Evolutionary conservation across 2,888 invertebrate genomes (phyloP).

Genomic region (Mystacides longicornis): DNA sequence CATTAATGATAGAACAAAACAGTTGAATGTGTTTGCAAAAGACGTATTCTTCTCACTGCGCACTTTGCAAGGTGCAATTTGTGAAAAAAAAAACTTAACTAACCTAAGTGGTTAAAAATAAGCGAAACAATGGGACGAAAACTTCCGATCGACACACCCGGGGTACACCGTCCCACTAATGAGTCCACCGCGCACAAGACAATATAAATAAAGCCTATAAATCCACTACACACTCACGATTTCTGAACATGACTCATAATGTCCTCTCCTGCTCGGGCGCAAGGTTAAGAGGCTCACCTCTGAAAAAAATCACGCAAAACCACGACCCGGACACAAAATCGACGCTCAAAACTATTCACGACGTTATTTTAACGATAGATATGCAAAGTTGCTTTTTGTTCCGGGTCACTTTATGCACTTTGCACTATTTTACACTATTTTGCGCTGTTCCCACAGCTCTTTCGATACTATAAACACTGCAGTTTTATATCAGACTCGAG

Average conservation of each 20-base stretch:
- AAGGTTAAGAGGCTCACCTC: conserved; percentile 14
- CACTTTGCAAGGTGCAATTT: no score
- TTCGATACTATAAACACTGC: no score
- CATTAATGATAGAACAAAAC: no score
- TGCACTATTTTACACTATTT: no score
- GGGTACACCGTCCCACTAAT: background rate
- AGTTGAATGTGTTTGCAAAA: no score
- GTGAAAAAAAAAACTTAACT: no score
- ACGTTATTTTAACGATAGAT: background rate
- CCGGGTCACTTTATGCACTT: no score
- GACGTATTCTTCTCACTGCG: no score
- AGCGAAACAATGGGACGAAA: no score
- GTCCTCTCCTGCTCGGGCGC: conserved; percentile 21
- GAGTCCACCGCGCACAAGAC: background rate
- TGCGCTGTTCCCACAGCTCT: conserved; percentile 14
- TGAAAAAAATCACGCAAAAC: background rate
- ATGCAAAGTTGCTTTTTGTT: no score
- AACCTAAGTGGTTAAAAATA: no score
- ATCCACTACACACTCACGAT: conserved; percentile 20
- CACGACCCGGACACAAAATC: background rate
- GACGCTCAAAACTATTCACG: background rate
- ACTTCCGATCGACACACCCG: background rate
- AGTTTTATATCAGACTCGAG: no score
- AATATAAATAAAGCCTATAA: conserved; percentile 14
- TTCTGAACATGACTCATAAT: conserved; percentile 24